A percentile compares a stretch with the other conserved stretches of the same genome.
phyloP scores from a whole-genome alignment of 2,888 invertebrate genomes.

The Anagyrus pseudococci region DNA sequence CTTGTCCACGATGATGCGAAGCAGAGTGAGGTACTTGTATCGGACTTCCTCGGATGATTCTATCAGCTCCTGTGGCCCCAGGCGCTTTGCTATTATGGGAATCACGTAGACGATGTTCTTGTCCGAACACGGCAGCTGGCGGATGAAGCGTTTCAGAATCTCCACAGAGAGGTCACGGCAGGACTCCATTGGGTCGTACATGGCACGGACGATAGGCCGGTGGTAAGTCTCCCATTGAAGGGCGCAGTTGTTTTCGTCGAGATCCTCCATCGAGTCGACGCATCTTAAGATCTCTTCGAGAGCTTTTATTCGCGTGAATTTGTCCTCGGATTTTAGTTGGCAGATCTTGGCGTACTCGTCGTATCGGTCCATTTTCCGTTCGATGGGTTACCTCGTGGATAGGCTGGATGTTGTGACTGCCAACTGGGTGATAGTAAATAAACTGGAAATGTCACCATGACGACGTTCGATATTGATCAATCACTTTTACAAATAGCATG shows the following conservation, averaged over 20 bases:
- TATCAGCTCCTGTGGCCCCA: constrained; percentile 77
- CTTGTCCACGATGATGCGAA: constrained; percentile 71
- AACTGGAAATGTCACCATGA: constrained; percentile 33
- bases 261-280: constrained; percentile 48
- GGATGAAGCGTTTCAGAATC: constrained; percentile 67
- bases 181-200: constrained; percentile 69
- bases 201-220: constrained; percentile 61
- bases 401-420: not conserved
- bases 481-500: not conserved
- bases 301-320: constrained; percentile 66
- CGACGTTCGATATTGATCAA: constrained; percentile 16
- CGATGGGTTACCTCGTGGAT: no score
- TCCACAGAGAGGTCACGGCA: constrained; percentile 69
- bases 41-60: constrained; percentile 85
- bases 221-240: constrained; percentile 60
- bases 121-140: constrained; percentile 70
- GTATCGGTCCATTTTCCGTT: not conserved
- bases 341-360: constrained; percentile 40
- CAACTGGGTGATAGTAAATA: not conserved
- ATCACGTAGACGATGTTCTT: constrained; percentile 78
- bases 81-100: constrained; percentile 76
- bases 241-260: constrained; percentile 52
- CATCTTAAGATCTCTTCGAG: constrained; percentile 66
- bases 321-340: constrained; percentile 68
- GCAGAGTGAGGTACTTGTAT: constrained; percentile 70